Conservation (phyloP, 2,113 vertebrate genomes). For the Rhineura floridana region DNA sequence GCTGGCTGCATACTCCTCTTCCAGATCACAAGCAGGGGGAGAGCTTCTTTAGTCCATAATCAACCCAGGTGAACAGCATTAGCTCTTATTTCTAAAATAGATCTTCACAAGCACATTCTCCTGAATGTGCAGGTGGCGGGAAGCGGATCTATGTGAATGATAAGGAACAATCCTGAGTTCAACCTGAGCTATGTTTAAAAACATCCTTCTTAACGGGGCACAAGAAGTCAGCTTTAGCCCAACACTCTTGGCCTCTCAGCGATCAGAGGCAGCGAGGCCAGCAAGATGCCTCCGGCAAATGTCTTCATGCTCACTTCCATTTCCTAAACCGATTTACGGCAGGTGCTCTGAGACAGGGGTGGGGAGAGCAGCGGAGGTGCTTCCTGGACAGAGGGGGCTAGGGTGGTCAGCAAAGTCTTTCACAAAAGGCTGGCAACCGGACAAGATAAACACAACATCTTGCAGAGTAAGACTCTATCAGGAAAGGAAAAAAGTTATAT, state of each 20-base stretch:
- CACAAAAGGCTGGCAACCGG: neutral
- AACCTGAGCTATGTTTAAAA: neutral
- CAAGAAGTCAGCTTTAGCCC: neutral
- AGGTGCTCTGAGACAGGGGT: neutral
- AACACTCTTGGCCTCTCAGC: too few relatives aligned
- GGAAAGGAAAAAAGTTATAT: neutral
- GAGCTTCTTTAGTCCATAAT: neutral
- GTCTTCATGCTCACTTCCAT: neutral
- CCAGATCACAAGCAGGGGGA: neutral
- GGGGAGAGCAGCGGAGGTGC: neutral
- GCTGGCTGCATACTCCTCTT: neutral
- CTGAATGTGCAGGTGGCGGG: neutral
- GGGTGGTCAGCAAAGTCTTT: neutral
- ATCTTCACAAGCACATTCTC: neutral
- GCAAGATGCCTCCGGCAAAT: neutral
- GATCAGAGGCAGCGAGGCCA: neutral
- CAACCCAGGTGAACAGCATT: neutral
- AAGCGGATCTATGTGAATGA: neutral
- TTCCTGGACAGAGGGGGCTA: neutral
- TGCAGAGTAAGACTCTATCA: too few relatives aligned
- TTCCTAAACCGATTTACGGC: neutral
- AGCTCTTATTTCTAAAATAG: neutral
- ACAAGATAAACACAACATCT: neutral
- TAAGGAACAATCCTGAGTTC: neutral
- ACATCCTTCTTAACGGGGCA: neutral